phyloP scores from a whole-genome alignment of 2,888 invertebrate species.

The Branchipolynoe longqiensis region DNA sequence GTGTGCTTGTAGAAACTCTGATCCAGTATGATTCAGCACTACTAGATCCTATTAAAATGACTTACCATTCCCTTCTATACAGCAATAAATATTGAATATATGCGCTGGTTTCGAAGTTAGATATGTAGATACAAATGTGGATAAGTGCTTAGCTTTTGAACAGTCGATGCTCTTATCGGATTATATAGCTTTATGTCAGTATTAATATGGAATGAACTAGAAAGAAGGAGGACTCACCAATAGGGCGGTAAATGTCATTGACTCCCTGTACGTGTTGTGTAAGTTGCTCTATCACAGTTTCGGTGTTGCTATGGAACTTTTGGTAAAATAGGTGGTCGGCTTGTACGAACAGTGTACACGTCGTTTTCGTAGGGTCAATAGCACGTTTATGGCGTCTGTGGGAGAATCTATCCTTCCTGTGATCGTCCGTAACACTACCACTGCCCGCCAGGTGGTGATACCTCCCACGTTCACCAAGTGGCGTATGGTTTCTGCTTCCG shows the following conservation, averaged over 20 bases:
- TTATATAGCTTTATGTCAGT: no score
- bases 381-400: slow-evolving; percentile 65
- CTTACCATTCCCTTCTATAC: no score
- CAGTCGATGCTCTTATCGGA: no score
- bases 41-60: no score
- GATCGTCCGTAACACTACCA: neutral
- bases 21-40: no score
- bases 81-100: no score
- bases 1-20: no score
- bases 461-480: neutral
- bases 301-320: slow-evolving; percentile 84
- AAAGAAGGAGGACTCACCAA: slow-evolving; percentile 80
- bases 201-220: no score
- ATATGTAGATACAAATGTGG: no score
- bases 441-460: neutral
- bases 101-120: no score
- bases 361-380: slow-evolving; percentile 90
- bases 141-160: no score
- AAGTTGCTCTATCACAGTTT: slow-evolving; percentile 97
- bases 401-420: neutral
- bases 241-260: slow-evolving; percentile 84
- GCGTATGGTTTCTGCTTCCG: neutral
- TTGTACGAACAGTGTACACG: slow-evolving; percentile 75
- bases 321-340: slow-evolving; percentile 75
- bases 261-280: slow-evolving; percentile 96